A percentile compares a stretch with the other conserved stretches of the same genome.
Evolutionary conservation across 2,113 vertebrate species (phyloP).

Genomic region (Channa argus): DNA sequence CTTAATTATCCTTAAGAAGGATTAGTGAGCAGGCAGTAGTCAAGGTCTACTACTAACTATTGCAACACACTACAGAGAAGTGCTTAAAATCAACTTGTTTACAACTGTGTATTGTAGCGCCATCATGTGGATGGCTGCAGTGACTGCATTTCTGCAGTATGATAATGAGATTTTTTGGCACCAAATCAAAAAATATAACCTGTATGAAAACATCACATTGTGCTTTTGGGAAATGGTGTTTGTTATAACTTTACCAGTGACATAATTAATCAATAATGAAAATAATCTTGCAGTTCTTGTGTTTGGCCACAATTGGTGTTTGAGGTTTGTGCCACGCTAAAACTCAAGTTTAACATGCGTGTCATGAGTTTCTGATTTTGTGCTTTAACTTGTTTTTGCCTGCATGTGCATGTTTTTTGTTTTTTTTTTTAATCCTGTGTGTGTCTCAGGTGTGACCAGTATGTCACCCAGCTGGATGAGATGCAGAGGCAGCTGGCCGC

Average conservation of each 20-base stretch:
- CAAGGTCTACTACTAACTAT: slow-evolving; percentile 33
- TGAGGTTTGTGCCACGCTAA: neutral
- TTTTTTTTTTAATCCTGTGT: slow-evolving; percentile 41
- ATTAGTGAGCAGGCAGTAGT: slow-evolving; percentile 45
- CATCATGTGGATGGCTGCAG: slow-evolving; percentile 61
- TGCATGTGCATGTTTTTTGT: slow-evolving; percentile 59
- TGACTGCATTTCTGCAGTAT: slow-evolving; percentile 13
- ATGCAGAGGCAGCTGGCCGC: slow-evolving; percentile 87
- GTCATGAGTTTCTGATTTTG: slow-evolving; percentile 18
- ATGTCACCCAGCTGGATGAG: slow-evolving; percentile 86
- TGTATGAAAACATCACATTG: too few species aligned
- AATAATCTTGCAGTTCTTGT: neutral
- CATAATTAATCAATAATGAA: neutral
- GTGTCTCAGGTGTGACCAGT: slow-evolving; percentile 85
- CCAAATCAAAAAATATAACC: neutral
- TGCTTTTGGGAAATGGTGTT: neutral
- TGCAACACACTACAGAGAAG: slow-evolving; percentile 48
- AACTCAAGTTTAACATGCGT: slow-evolving; percentile 7
- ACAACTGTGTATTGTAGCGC: slow-evolving; percentile 25
- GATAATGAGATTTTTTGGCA: neutral
- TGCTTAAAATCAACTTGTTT: slow-evolving; percentile 11
- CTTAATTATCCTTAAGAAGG: slow-evolving; percentile 57
- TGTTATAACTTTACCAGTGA: too few species aligned
- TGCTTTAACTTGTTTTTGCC: slow-evolving; percentile 17
- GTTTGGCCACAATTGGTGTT: slow-evolving; percentile 6